Evolutionary conservation across 2,888 invertebrate species (phyloP).

Genomic region (Andrena dorsata): DNA sequence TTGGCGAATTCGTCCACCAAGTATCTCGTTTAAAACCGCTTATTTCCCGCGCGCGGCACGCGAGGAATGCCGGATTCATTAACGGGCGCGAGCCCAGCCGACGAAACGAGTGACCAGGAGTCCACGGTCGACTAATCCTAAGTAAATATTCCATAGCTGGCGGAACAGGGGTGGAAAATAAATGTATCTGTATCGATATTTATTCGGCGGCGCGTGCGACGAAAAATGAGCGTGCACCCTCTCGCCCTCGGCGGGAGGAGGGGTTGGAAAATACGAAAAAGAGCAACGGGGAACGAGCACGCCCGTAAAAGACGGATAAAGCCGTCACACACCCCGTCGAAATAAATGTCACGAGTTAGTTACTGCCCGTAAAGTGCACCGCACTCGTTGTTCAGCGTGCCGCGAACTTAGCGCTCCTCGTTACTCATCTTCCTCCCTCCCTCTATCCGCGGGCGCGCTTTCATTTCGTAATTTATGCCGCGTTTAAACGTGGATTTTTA

Average conservation of each 20-base stretch:
- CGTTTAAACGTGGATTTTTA: constrained; percentile 64
- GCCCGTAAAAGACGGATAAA: constrained; percentile 68
- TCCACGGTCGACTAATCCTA: constrained; percentile 13
- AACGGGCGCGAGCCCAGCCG: neutral
- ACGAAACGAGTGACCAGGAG: constrained; percentile 40
- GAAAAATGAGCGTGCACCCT: constrained; percentile 17
- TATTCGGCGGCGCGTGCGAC: constrained; percentile 40
- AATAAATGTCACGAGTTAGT: constrained; percentile 74
- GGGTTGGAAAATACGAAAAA: constrained; percentile 21
- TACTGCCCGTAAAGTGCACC: constrained; percentile 68
- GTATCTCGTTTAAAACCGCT: neutral
- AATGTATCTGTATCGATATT: constrained; percentile 63
- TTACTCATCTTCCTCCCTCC: constrained; percentile 62
- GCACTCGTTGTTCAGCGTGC: constrained; percentile 59
- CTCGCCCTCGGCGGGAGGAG: neutral
- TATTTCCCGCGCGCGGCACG: neutral
- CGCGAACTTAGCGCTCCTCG: constrained; percentile 66
- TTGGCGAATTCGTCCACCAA: constrained; percentile 3
- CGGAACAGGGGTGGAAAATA: neutral
- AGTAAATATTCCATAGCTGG: constrained; percentile 47
- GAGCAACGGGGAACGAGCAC: constrained; percentile 52
- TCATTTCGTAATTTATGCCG: constrained; percentile 64
- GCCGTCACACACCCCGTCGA: constrained; percentile 59
- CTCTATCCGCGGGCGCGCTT: constrained; percentile 29
- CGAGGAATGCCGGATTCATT: constrained; percentile 27